These are phyloP conservation scores for Anarrhichthys ocellatus DNA, from an alignment of 2,113 vertebrate species.

Conservation along the genomic window DNA sequence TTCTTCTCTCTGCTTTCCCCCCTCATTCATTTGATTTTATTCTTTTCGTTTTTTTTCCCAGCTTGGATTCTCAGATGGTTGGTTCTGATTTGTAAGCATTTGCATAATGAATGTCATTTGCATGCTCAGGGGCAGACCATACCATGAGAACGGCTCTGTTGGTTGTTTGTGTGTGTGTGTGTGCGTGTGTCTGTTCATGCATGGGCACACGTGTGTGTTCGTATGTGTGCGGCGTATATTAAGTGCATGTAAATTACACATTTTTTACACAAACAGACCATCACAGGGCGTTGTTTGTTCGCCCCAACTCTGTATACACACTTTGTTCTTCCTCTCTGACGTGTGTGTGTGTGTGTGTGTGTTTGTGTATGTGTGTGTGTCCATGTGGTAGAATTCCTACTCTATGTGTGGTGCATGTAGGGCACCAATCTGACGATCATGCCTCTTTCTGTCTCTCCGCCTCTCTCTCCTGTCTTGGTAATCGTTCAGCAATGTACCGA, in stretches of 20 bases:
- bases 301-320: constrained; percentile 45
- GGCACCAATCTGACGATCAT: constrained; percentile 67
- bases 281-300: constrained; percentile 52
- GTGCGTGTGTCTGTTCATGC: constrained; percentile 43
- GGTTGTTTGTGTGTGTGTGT: constrained; percentile 67
- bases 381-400: constrained; percentile 39
- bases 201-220: constrained; percentile 56
- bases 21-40: constrained; percentile 78
- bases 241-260: constrained; percentile 69
- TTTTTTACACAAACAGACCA: constrained; percentile 62
- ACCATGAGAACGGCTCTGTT: constrained; percentile 87
- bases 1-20: constrained; percentile 40
- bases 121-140: constrained; percentile 94
- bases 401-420: constrained; percentile 48
- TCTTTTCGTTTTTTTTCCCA: constrained; percentile 77
- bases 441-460: constrained; percentile 40
- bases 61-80: constrained; percentile 89
- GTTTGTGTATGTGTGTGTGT: constrained; percentile 21
- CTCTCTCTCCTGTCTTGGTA: constrained; percentile 53
- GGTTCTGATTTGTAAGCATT: constrained; percentile 96
- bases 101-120: constrained; percentile 98
- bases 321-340: constrained; percentile 52
- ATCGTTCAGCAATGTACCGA: constrained; percentile 64
- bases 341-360: constrained; percentile 23
- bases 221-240: constrained; percentile 62